A percentile compares a stretch with the other conserved stretches of the same genome.
These are phyloP conservation scores for Discoglossus pictus DNA, from an alignment of 2,797 vertebrate species.

Conservation along the genomic window DNA sequence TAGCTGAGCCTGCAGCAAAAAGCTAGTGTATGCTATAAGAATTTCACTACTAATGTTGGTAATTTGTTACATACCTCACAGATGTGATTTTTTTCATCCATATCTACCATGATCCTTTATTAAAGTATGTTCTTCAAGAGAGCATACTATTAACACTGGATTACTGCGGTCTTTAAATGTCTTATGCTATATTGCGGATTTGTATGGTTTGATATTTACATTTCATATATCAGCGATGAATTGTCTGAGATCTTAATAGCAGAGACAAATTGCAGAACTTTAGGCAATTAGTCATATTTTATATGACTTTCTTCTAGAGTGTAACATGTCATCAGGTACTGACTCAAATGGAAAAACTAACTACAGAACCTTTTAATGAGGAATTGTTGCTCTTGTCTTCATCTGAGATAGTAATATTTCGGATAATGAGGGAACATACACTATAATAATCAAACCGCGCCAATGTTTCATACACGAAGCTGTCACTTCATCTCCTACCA, in stretches of 20 bases:
- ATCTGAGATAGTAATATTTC: slow-evolving; percentile 12
- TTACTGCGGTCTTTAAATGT: too few relatives aligned
- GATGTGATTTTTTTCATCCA: too few relatives aligned
- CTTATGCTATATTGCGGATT: too few relatives aligned
- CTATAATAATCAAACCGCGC: slow-evolving; percentile 10
- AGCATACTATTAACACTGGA: too few relatives aligned
- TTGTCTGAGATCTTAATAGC: slow-evolving; percentile 11
- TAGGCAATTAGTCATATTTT: slow-evolving; percentile 25
- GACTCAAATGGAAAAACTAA: slow-evolving; percentile 19
- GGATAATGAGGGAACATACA: slow-evolving; percentile 34
- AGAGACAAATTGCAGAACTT: slow-evolving; percentile 5
- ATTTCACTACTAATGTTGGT: too few relatives aligned
- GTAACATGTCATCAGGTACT: slow-evolving; percentile 11
- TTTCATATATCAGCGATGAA: too few relatives aligned
- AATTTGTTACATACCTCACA: too few relatives aligned
- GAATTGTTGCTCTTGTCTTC: slow-evolving; percentile 34
- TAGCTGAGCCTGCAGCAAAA: too few relatives aligned
- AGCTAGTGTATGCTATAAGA: too few relatives aligned
- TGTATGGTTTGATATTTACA: too few relatives aligned
- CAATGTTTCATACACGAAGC: slow-evolving; percentile 27
- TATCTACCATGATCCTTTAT: too few relatives aligned
- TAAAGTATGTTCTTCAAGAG: too few relatives aligned
- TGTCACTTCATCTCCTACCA: slow-evolving; percentile 20
- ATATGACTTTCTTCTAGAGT: slow-evolving; percentile 25
- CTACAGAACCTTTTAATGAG: slow-evolving; percentile 37